Evolutionary conservation across 23 tunicate species (phyloP).

Genomic region (Trididemnum clinides): DNA sequence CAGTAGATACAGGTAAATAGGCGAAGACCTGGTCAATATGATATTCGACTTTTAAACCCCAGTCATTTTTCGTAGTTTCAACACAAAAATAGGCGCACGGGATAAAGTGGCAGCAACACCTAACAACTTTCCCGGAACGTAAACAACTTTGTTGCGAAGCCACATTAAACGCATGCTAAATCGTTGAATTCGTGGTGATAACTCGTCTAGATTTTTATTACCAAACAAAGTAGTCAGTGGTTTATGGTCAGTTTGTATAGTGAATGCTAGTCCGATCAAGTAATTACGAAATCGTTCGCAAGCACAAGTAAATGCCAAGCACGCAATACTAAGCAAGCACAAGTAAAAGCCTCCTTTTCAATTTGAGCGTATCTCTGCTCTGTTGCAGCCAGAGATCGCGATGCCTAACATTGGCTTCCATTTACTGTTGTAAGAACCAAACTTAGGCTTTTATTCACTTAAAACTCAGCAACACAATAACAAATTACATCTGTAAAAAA

Average conservation of each 20-base stretch:
- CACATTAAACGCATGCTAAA: slow-evolving; percentile 19
- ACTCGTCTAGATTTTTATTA: not conserved
- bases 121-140: slow-evolving; percentile 11
- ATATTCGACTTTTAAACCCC: not conserved
- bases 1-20: not conserved
- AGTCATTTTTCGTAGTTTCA: not conserved
- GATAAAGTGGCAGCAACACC: not conserved
- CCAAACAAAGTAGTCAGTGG: slow-evolving; percentile 23
- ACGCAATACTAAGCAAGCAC: not conserved
- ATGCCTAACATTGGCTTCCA: slow-evolving; percentile 12
- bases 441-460: no score
- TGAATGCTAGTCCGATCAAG: not conserved
- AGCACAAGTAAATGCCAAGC: slow-evolving; percentile 23
- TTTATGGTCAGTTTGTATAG: slow-evolving; percentile 40
- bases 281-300: not conserved
- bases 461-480: no score
- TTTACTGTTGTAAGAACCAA: no score
- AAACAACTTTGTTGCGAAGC: not conserved
- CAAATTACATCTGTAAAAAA: no score
- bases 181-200: slow-evolving; percentile 9
- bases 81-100: not conserved
- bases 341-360: slow-evolving; percentile 24
- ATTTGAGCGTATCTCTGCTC: slow-evolving; percentile 27
- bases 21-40: not conserved
- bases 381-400: not conserved